A percentile compares a stretch with the other conserved stretches of the same genome.
phyloP scores from a whole-genome alignment of 2,113 vertebrate genomes.

The Fregetta grallaria region DNA sequence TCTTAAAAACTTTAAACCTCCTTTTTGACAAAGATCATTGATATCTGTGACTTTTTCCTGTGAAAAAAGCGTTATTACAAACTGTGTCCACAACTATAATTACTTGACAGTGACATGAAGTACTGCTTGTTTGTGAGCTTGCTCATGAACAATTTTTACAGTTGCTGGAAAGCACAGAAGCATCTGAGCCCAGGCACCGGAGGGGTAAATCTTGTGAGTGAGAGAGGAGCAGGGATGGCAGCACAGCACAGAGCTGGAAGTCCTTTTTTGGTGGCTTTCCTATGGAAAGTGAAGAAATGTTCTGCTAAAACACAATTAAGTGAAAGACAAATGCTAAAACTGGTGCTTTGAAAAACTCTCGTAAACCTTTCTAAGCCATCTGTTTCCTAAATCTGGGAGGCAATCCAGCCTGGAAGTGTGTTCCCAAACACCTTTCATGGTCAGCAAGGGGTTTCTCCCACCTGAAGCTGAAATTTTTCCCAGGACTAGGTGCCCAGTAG shows the following conservation, averaged over 20 bases:
- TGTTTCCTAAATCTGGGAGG: constrained; percentile 35
- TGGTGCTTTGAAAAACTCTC: not conserved
- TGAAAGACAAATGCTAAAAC: constrained; percentile 11
- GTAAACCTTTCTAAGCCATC: constrained; percentile 13
- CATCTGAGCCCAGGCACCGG: not conserved
- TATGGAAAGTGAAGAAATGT: not conserved
- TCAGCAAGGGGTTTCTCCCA: not conserved
- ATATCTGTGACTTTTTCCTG: not conserved
- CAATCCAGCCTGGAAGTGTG: not conserved
- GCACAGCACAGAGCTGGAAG: not conserved
- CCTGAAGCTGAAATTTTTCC: not conserved
- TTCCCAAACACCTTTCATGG: not conserved
- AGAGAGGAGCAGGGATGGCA: not conserved
- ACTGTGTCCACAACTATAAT: not conserved
- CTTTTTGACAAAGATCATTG: not conserved
- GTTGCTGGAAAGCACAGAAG: not conserved
- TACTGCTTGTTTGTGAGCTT: not conserved
- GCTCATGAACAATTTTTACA: not conserved
- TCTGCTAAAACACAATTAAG: not conserved
- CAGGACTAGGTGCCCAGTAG: not conserved
- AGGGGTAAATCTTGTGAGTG: not conserved
- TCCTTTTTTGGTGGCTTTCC: not conserved
- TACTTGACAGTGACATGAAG: not conserved
- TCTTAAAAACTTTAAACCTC: not conserved
- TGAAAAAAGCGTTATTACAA: not conserved